phyloP scores from a whole-genome alignment of 1,140 invertebrate species.

The Leptopilina boulardi region DNA sequence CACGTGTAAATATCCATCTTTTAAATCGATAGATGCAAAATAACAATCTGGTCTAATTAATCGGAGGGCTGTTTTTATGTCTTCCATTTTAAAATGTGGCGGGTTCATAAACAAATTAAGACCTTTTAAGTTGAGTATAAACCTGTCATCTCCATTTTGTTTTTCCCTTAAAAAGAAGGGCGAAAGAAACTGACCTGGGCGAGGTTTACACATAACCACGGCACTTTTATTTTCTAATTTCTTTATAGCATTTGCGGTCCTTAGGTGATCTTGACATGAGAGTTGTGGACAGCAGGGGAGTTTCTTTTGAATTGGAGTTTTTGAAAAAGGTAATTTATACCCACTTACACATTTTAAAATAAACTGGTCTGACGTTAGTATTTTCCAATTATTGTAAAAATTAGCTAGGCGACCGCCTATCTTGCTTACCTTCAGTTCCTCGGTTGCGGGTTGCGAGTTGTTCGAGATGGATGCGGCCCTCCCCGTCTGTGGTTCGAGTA shows the following conservation, averaged over 20 bases:
- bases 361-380: slow-evolving; percentile 31
- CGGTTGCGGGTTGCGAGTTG: not conserved
- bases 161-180: slow-evolving; percentile 34
- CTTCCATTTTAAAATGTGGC: slow-evolving; percentile 34
- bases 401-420: slow-evolving; percentile 4
- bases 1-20: not conserved
- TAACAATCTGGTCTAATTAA: slow-evolving; percentile 34
- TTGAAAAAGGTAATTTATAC: slow-evolving; percentile 34
- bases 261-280: not conserved
- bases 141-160: not conserved
- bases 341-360: slow-evolving; percentile 22
- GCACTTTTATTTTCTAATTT: slow-evolving; percentile 36
- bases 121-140: not conserved
- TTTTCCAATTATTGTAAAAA: not conserved
- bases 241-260: not conserved
- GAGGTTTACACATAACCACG: slow-evolving; percentile 5
- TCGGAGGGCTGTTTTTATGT: slow-evolving; percentile 23
- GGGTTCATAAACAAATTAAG: not conserved
- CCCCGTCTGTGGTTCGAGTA: not conserved
- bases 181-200: not conserved
- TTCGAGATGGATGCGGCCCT: not conserved
- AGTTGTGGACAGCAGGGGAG: too few relatives aligned
- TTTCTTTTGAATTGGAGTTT: not conserved
- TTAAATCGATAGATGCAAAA: slow-evolving; percentile 7
- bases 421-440: slow-evolving; percentile 29